These are phyloP conservation scores for Leucoraja ocellata DNA, from an alignment of 2,797 vertebrate genomes.

Conservation along the genomic window DNA sequence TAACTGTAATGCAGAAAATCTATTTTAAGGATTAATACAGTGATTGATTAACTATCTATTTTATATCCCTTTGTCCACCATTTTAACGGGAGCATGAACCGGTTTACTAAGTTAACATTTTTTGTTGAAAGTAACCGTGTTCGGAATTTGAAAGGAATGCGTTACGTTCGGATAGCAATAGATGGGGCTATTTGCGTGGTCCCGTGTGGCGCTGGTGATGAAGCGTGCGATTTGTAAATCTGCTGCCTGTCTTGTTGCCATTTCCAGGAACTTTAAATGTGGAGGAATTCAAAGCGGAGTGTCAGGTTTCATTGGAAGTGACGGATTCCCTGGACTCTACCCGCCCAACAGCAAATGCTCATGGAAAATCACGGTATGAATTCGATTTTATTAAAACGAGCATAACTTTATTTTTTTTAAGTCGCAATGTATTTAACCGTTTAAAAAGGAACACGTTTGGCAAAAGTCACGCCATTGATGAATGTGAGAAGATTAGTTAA, in stretches of 20 bases:
- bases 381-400: slow-evolving; percentile 15
- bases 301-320: slow-evolving; percentile 88
- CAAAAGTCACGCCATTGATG: neutral
- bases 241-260: slow-evolving; percentile 41
- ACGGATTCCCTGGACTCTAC: slow-evolving; percentile 96
- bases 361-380: slow-evolving; percentile 95
- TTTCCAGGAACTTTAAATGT: slow-evolving; percentile 80
- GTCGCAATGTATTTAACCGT: no score
- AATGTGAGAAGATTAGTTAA: neutral
- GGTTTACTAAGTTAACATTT: neutral
- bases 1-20: neutral
- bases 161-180: neutral
- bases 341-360: slow-evolving; percentile 95
- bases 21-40: neutral
- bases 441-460: neutral
- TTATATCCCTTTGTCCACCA: neutral
- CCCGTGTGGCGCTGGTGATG: neutral
- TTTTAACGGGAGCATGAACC: neutral
- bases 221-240: no score
- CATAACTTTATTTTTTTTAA: neutral
- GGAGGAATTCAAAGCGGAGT: slow-evolving; percentile 85
- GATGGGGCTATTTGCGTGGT: neutral
- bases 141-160: neutral
- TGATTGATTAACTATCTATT: neutral
- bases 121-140: neutral